These are phyloP conservation scores for Zingel zingel DNA, from an alignment of 2,113 vertebrate genomes.

Conservation along the genomic window DNA sequence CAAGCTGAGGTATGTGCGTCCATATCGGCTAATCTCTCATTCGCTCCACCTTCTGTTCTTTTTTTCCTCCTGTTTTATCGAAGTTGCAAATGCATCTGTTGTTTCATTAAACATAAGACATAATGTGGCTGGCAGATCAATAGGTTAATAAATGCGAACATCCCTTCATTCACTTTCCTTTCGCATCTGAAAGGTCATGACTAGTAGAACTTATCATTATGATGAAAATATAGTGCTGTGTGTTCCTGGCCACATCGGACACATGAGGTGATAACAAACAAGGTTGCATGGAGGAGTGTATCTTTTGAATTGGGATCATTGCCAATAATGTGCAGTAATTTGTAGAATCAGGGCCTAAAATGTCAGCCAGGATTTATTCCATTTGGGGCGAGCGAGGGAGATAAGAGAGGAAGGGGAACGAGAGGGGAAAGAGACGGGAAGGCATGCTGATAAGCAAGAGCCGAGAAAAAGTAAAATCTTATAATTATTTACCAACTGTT, in stretches of 20 bases:
- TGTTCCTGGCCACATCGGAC: neutral
- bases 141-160: slow-evolving; percentile 20
- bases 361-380: slow-evolving; percentile 58
- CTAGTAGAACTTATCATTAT: slow-evolving; percentile 4
- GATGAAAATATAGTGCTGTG: neutral
- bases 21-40: slow-evolving; percentile 15
- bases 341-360: slow-evolving; percentile 40
- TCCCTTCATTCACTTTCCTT: slow-evolving; percentile 8
- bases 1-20: slow-evolving; percentile 90
- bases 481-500: slow-evolving; percentile 26
- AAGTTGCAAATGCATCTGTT: slow-evolving; percentile 36
- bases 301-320: slow-evolving; percentile 48
- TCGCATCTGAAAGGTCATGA: slow-evolving; percentile 19
- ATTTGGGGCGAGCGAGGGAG: slow-evolving; percentile 19
- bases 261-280: slow-evolving; percentile 8
- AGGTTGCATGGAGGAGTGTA: neutral
- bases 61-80: slow-evolving; percentile 15
- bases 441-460: slow-evolving; percentile 35
- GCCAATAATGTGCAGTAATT: slow-evolving; percentile 50
- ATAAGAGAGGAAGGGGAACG: slow-evolving; percentile 37
- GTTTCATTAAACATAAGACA: slow-evolving; percentile 28
- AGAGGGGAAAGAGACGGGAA: slow-evolving; percentile 21
- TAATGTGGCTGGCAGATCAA: slow-evolving; percentile 14
- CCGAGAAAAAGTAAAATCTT: slow-evolving; percentile 4
- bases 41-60: slow-evolving; percentile 3